phyloP scores from a whole-genome alignment of 2,888 invertebrate genomes.

The Magallana nippona region DNA sequence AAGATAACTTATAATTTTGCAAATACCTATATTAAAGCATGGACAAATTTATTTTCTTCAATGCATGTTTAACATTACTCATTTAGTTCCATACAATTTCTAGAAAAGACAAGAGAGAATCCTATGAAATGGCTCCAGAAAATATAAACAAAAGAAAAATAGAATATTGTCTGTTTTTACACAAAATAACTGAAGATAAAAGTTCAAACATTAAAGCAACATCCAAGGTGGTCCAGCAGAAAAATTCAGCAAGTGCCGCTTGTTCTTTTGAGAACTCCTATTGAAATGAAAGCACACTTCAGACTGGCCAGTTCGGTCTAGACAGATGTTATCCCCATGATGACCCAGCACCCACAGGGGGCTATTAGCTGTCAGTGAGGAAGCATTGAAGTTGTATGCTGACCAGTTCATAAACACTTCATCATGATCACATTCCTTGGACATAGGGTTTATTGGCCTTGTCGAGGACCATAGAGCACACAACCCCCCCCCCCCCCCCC shows the following conservation, averaged over 20 bases:
- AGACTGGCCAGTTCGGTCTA: slow-evolving; percentile 13
- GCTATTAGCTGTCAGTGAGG: slow-evolving; percentile 18
- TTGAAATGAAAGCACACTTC: not conserved
- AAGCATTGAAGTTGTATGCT: not conserved
- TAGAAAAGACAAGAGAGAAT: not conserved
- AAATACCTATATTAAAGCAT: too few relatives aligned
- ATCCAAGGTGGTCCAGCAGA: slow-evolving; percentile 14
- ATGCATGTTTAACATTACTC: not conserved
- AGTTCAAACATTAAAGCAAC: slow-evolving; percentile 20
- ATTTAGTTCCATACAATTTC: not conserved
- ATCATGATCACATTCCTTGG: slow-evolving; percentile 27
- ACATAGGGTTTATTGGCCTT: slow-evolving; percentile 1
- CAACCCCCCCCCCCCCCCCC: not conserved
- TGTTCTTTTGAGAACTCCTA: not conserved
- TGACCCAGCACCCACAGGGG: slow-evolving; percentile 3
- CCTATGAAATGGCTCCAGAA: slow-evolving; percentile 27
- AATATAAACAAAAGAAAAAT: slow-evolving; percentile 11
- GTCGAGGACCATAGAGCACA: not conserved
- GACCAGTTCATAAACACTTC: slow-evolving; percentile 23
- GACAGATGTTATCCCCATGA: slow-evolving; percentile 19
- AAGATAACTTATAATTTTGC: too few relatives aligned
- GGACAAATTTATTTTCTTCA: too few relatives aligned
- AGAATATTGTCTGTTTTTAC: slow-evolving; percentile 23
- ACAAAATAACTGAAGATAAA: slow-evolving; percentile 13
- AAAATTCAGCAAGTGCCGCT: not conserved